These are phyloP conservation scores for Trissolcus brochymenae DNA, from an alignment of 2,888 invertebrate genomes.

Conservation along the genomic window DNA sequence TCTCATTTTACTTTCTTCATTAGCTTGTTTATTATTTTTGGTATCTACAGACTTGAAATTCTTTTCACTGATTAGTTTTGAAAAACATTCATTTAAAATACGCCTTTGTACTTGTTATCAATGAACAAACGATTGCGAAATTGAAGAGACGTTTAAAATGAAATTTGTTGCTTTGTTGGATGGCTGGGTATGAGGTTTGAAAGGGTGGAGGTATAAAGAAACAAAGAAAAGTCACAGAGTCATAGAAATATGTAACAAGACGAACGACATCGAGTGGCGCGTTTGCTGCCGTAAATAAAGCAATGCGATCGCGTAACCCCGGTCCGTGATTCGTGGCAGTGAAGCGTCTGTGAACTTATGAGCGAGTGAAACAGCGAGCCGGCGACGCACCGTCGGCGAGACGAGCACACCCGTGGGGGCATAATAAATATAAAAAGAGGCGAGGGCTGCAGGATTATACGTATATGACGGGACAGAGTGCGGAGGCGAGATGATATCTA, in stretches of 20 bases:
- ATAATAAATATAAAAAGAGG: constrained; percentile 53
- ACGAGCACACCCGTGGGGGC: constrained; percentile 40
- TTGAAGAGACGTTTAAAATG: too few species aligned
- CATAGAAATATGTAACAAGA: constrained; percentile 56
- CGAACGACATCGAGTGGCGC: constrained; percentile 48
- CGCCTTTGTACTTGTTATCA: too few species aligned
- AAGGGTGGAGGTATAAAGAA: constrained; percentile 24
- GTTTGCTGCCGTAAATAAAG: constrained; percentile 54
- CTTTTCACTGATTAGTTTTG: too few species aligned
- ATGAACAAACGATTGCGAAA: too few species aligned
- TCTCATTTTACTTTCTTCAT: too few species aligned
- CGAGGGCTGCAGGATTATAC: constrained; percentile 44
- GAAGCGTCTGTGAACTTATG: constrained; percentile 12
- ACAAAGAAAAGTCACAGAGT: constrained; percentile 44
- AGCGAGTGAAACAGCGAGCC: constrained; percentile 28
- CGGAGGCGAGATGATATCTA: constrained; percentile 74
- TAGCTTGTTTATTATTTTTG: too few species aligned
- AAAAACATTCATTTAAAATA: too few species aligned
- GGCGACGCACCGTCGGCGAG: constrained; percentile 19
- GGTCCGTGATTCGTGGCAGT: constrained; percentile 44
- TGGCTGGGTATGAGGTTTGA: constrained; percentile 1
- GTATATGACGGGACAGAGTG: constrained; percentile 57
- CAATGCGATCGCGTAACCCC: constrained; percentile 52
- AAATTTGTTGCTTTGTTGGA: too few species aligned
- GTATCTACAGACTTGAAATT: too few species aligned